These are phyloP conservation scores for Psammodynastes pulverulentus DNA, from an alignment of 2,113 vertebrate genomes.

Conservation along the genomic window DNA sequence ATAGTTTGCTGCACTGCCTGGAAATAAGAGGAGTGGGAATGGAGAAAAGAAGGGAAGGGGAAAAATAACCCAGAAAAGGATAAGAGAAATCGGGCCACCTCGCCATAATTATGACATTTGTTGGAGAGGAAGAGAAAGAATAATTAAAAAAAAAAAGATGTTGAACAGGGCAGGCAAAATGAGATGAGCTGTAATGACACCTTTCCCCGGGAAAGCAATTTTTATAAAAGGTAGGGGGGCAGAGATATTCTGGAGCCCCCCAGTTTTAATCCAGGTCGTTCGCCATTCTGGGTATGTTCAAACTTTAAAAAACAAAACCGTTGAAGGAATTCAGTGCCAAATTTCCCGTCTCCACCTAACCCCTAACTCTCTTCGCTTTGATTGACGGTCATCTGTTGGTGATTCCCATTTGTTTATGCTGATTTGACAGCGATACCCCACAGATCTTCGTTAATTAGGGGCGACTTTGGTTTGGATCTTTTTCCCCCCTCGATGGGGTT, in stretches of 20 bases:
- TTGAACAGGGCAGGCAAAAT: slow-evolving; percentile 80
- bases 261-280: slow-evolving; percentile 78
- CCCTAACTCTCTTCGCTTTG: neutral
- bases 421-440: slow-evolving; percentile 49
- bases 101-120: slow-evolving; percentile 26
- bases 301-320: slow-evolving; percentile 33
- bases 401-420: slow-evolving; percentile 52
- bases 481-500: slow-evolving; percentile 28
- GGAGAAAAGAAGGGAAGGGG: neutral
- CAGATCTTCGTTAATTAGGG: slow-evolving; percentile 44
- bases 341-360: slow-evolving; percentile 37
- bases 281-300: neutral
- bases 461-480: slow-evolving; percentile 44
- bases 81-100: slow-evolving; percentile 46
- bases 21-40: slow-evolving; percentile 13
- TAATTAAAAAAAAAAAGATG: slow-evolving; percentile 69
- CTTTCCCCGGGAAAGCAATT: slow-evolving; percentile 34
- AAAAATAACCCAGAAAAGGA: slow-evolving; percentile 38
- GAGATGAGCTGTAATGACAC: slow-evolving; percentile 56
- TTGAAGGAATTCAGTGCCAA: slow-evolving; percentile 38
- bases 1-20: slow-evolving; percentile 64
- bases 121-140: slow-evolving; percentile 22
- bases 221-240: slow-evolving; percentile 15
- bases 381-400: slow-evolving; percentile 35
- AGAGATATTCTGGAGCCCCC: slow-evolving; percentile 55